Evolutionary conservation across 2,888 invertebrate genomes (phyloP).

Genomic region (Sarcophaga subvicina): DNA sequence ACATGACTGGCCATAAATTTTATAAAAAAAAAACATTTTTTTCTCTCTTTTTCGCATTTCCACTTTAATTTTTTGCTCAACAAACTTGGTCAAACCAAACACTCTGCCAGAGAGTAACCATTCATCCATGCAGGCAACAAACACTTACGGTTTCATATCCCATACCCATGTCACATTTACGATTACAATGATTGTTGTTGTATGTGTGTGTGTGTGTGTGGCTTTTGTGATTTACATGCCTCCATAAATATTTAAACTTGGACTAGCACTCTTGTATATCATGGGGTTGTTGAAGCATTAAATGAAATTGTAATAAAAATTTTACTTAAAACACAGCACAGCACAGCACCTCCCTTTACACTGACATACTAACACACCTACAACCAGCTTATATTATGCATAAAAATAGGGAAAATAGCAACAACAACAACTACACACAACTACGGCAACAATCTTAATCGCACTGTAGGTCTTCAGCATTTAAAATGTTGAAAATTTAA

Average conservation of each 20-base stretch:
- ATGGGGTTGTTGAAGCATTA: constrained; percentile 43
- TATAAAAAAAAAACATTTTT: not conserved
- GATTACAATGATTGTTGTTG: no score
- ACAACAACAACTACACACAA: no score
- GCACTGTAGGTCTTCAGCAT: no score
- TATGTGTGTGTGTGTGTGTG: not conserved
- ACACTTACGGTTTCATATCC: not conserved
- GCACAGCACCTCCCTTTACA: no score
- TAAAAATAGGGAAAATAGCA: no score
- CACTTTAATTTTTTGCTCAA: not conserved
- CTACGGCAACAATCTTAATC: no score
- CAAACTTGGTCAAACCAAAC: not conserved
- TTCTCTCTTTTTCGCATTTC: no score
- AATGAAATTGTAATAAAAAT: constrained; percentile 45
- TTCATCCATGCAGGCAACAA: not conserved
- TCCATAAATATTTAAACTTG: constrained; percentile 45
- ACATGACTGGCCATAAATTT: not conserved
- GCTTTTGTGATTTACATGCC: constrained; percentile 19
- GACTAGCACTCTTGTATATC: constrained; percentile 11
- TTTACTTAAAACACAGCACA: not conserved
- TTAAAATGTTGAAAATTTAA: no score
- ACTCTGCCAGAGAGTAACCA: not conserved
- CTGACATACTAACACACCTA: not conserved
- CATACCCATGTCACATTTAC: no score
- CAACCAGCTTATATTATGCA: not conserved